Percentiles rank a stretch among this genome's conserved stretches.
phyloP scores from a whole-genome alignment of 2,888 invertebrate species.

The Melieria omissa region DNA sequence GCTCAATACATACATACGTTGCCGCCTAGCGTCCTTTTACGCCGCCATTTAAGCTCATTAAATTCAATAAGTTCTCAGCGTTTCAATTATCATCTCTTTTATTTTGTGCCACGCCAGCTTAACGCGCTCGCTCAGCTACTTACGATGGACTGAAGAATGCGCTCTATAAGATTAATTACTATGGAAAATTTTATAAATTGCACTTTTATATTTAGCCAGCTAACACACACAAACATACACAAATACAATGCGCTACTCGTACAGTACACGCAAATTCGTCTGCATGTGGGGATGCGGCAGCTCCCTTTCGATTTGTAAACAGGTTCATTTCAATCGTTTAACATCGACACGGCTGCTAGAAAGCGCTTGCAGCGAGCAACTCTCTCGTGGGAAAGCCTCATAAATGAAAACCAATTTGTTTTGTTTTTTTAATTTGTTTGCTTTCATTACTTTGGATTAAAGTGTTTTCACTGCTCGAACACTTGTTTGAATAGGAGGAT shows the following conservation, averaged over 20 bases:
- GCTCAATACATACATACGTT: neutral
- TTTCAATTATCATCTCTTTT: neutral
- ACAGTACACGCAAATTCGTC: neutral
- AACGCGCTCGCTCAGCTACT: no score
- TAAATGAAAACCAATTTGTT: constrained; percentile 27
- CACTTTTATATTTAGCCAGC: constrained; percentile 16
- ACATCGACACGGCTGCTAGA: neutral
- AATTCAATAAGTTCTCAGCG: neutral
- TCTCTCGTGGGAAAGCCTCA: constrained; percentile 21
- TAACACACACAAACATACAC: neutral
- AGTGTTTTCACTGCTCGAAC: no score
- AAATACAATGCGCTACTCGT: neutral
- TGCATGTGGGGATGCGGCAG: neutral
- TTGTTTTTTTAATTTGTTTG: constrained; percentile 5
- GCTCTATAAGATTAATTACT: constrained; percentile 12
- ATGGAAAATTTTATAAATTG: constrained; percentile 28
- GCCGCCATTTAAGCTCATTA: neutral
- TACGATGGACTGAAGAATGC: neutral
- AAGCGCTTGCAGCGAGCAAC: neutral
- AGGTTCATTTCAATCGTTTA: neutral
- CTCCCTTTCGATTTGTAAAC: neutral
- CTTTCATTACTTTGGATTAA: neutral
- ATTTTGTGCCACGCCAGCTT: no score
- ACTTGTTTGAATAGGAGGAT: no score
- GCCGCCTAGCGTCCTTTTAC: neutral